Conservation (phyloP, 2,888 invertebrate species). For the Conistra vaccinii region DNA sequence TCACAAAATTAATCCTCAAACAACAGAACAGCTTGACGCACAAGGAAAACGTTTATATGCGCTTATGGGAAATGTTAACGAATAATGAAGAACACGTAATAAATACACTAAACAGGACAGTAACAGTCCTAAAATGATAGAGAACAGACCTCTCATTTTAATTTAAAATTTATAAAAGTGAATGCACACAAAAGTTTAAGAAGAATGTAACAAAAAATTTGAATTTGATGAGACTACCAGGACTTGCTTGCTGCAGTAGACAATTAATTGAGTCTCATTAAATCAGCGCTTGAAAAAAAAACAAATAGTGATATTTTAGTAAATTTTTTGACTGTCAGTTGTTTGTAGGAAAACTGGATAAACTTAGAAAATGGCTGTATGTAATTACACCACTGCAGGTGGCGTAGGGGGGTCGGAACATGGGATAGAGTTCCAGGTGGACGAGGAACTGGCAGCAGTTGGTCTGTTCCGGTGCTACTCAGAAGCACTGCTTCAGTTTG, state of each 20-base stretch:
- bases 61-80: background rate
- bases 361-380: conserved; percentile 7
- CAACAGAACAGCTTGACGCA: conserved; percentile 28
- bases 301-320: background rate
- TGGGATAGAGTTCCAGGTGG: conserved; percentile 64
- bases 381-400: conserved; percentile 13
- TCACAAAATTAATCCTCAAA: background rate
- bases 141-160: conserved; percentile 13
- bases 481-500: conserved; percentile 92
- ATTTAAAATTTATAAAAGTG: background rate
- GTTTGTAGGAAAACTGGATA: background rate
- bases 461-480: conserved; percentile 93
- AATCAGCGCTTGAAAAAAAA: background rate
- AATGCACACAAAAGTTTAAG: background rate
- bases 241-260: background rate
- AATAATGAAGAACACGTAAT: background rate
- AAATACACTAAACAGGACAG: conserved; percentile 19
- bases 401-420: background rate
- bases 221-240: background rate
- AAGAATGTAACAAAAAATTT: conserved; percentile 3
- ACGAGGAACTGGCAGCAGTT: conserved; percentile 76
- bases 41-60: conserved; percentile 33
- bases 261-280: background rate
- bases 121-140: conserved; percentile 2
- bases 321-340: background rate